Evolutionary conservation across 2,797 vertebrate genomes (phyloP).

Genomic region (Champsocephalus gunnari): DNA sequence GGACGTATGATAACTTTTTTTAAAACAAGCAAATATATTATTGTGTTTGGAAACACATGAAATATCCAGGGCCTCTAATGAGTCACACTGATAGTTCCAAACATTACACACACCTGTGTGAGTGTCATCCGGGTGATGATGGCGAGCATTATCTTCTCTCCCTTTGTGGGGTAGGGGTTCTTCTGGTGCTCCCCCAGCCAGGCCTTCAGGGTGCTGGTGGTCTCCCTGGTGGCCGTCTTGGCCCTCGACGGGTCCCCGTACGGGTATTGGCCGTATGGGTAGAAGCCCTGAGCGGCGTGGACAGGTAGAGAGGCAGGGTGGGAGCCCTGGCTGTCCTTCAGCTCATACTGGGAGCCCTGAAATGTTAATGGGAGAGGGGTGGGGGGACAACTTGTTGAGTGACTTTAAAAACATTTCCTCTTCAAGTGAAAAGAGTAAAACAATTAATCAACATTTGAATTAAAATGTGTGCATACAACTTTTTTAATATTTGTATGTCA

Average conservation of each 20-base stretch:
- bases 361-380: not conserved
- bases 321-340: constrained; percentile 96
- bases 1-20: not conserved
- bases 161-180: constrained; percentile 96
- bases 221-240: constrained; percentile 96
- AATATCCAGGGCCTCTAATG: not conserved
- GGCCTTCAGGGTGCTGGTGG: constrained; percentile 96
- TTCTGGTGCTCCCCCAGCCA: constrained; percentile 98
- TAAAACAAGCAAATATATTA: not conserved
- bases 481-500: constrained; percentile 20
- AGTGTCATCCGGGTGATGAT: constrained; percentile 97
- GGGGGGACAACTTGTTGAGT: constrained; percentile 65
- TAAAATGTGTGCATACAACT: not conserved
- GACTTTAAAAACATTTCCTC: constrained; percentile 1
- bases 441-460: not conserved
- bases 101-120: constrained; percentile 87
- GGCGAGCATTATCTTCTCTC: constrained; percentile 96
- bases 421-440: not conserved
- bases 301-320: constrained; percentile 94
- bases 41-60: not conserved
- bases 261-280: constrained; percentile 96
- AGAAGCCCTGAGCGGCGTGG: constrained; percentile 93
- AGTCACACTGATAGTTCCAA: no score
- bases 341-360: constrained; percentile 97
- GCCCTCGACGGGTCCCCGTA: constrained; percentile 95